A percentile compares a stretch with the other conserved stretches of the same genome.
Conservation (phyloP, 1,140 invertebrate genomes). For the Plectrocnemia conspersa region DNA sequence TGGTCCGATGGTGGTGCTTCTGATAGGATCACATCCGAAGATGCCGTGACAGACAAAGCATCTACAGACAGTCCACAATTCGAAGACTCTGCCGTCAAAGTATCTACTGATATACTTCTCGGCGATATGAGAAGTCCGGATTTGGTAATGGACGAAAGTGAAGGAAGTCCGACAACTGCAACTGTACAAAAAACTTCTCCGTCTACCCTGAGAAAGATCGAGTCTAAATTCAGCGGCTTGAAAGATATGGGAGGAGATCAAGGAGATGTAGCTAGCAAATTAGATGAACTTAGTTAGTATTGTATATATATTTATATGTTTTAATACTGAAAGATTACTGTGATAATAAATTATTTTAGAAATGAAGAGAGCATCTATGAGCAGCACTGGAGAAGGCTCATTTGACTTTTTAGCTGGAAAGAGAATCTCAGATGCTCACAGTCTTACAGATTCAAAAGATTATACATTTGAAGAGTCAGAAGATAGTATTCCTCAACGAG, state of each 20-base stretch:
- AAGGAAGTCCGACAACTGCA: slow-evolving; percentile 7
- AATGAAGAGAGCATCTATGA: slow-evolving; percentile 27
- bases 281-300: slow-evolving; percentile 28
- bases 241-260: slow-evolving; percentile 16
- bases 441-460: slow-evolving; percentile 49
- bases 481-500: slow-evolving; percentile 43
- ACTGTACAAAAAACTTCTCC: slow-evolving; percentile 8
- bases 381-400: slow-evolving; percentile 28
- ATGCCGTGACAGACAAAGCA: slow-evolving; percentile 50
- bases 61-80: slow-evolving; percentile 39
- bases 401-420: slow-evolving; percentile 40
- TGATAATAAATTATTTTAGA: slow-evolving; percentile 14
- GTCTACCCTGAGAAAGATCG: slow-evolving; percentile 18
- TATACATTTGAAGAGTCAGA: slow-evolving; percentile 53
- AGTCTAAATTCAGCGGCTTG: slow-evolving; percentile 20
- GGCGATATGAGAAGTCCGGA: slow-evolving; percentile 25
- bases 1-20: slow-evolving; percentile 50
- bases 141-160: slow-evolving; percentile 24
- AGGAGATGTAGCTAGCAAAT: slow-evolving; percentile 1
- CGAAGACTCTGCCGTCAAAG: slow-evolving; percentile 26
- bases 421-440: slow-evolving; percentile 47
- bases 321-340: background rate
- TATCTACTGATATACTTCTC: slow-evolving; percentile 23
- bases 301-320: slow-evolving; percentile 8
- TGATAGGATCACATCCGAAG: slow-evolving; percentile 50